Base-by-base conservation (phyloP, 1,140 invertebrate species). In the Gryllus bimaculatus region DNA sequence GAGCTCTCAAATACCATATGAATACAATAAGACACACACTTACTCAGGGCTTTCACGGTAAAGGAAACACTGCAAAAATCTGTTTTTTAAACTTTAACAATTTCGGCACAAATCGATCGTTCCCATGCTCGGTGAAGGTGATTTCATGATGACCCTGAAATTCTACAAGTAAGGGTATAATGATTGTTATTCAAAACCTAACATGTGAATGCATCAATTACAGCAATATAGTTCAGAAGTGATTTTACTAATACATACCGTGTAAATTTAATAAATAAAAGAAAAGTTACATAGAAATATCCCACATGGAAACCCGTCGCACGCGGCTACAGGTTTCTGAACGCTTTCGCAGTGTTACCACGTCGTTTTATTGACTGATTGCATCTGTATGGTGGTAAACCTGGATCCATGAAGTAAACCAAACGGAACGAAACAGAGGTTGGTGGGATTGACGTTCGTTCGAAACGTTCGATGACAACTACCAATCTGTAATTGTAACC, bases 51-150 rank as follows among this genome's bases (percentile, higher is more conserved):
- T 66, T 66, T 66, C 54, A 66, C 10, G 54, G 26, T 39, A 39
- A 39, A 66, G 54, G 18, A 66, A 66, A 66, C 54, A 66, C 54
- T 3, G 54, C 10, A 66, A 66, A 39, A 13, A 3, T 10, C 10
- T 10, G 54, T 66, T 66, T 18, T 66, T 3, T 66, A 0, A 10
- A 66, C 54, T 66, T 66, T 66, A 13, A 66, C 54, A 66, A 66
- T 66, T 66, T 66, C 54, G 54, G 54, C 18, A 66, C 18, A 13
- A 66, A 66, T 66, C 54, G 54, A 66, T 66, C 54, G 54, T 66
- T 66, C 54, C 54, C 54, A 66, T 66, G 54, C 54, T 66, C 54
- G 54, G 54, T 66, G 54, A 66, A 66, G 54, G 54, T 66, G 54
- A 18, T 66, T 66, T 66, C 54, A 66, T 66, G 15, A 54, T 54